Conservation (phyloP, 2,797 vertebrate species). For the Sebastiscus albofasciatus region DNA sequence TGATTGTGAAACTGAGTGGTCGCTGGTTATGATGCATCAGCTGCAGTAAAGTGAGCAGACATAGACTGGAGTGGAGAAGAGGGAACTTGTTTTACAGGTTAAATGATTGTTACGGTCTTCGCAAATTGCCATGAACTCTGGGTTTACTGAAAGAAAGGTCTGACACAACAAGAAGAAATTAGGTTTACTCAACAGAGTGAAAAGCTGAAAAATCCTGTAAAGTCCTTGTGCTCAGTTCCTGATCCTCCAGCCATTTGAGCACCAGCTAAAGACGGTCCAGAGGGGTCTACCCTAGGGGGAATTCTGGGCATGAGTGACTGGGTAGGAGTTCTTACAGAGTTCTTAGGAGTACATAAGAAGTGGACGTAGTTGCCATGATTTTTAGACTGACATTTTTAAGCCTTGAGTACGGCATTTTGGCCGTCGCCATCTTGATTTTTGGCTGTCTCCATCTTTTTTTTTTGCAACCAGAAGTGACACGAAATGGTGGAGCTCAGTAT, state of each 20-base stretch:
- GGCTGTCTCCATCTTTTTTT: too few species aligned
- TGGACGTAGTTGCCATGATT: too few species aligned
- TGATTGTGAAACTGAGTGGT: neutral
- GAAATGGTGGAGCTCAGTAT: too few species aligned
- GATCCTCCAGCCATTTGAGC: neutral
- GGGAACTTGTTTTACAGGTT: neutral
- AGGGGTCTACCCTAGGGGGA: neutral
- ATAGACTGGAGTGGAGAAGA: neutral
- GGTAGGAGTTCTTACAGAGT: neutral
- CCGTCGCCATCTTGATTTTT: too few species aligned
- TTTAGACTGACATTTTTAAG: too few species aligned
- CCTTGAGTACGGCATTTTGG: too few species aligned
- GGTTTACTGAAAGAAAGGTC: neutral
- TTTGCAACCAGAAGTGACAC: too few species aligned
- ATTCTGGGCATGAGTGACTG: slow-evolving; percentile 1
- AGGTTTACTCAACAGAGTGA: neutral
- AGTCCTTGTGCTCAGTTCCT: neutral
- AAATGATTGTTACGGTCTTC: neutral
- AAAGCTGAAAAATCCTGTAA: neutral
- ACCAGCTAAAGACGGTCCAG: neutral
- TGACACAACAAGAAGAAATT: neutral
- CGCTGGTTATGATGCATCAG: neutral
- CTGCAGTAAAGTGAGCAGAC: neutral
- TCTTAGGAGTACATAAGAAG: too few species aligned
- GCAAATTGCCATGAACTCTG: neutral